Evolutionary conservation across 2,797 vertebrate genomes (phyloP).

Genomic region (Meda fulgida): DNA sequence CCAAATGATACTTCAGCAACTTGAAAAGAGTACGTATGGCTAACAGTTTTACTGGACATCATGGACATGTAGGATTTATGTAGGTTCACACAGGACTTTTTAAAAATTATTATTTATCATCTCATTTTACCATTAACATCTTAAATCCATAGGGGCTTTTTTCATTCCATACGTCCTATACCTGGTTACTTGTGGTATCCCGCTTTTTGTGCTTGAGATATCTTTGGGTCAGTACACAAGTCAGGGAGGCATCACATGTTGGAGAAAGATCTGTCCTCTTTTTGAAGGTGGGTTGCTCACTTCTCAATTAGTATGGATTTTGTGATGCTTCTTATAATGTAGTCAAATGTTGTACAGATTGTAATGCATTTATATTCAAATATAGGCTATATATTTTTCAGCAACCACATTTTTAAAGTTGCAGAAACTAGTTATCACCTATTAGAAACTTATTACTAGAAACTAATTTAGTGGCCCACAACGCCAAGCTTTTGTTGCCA

Average conservation of each 20-base stretch:
- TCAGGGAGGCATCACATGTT: slow-evolving; percentile 77
- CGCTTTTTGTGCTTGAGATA: slow-evolving; percentile 75
- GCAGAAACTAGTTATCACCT: not conserved
- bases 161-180: slow-evolving; percentile 75
- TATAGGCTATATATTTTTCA: not conserved
- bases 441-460: not conserved
- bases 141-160: slow-evolving; percentile 70
- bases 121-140: too few relatives aligned
- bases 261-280: slow-evolving; percentile 76
- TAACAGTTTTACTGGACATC: too few relatives aligned
- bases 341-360: not conserved
- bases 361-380: not conserved
- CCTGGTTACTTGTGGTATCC: slow-evolving; percentile 73
- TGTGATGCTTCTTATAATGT: not conserved
- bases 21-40: too few relatives aligned
- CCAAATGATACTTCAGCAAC: not conserved
- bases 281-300: slow-evolving; percentile 71
- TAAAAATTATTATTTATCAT: too few relatives aligned
- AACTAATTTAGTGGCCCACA: not conserved
- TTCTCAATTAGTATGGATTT: not conserved
- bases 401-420: not conserved
- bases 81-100: too few relatives aligned
- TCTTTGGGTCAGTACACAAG: slow-evolving; percentile 77
- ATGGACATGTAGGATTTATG: too few relatives aligned
- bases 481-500: not conserved